Percentiles rank a stretch among this genome's conserved stretches.
These are phyloP conservation scores for Penelope pileata DNA, from an alignment of 2,113 vertebrate genomes.

Conservation along the genomic window DNA sequence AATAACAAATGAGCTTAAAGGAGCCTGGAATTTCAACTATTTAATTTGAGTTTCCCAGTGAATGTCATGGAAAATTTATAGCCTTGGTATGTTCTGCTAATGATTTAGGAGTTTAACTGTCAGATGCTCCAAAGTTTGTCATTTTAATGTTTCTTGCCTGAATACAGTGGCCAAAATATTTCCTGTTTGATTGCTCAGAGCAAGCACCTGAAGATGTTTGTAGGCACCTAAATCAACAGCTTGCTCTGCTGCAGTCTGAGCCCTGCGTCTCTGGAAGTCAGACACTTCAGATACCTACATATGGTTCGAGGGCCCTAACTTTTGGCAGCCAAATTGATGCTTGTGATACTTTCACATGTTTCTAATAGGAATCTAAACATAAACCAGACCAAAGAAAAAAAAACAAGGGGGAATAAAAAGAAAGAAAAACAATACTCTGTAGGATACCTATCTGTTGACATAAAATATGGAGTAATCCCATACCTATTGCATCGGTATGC, in stretches of 20 bases:
- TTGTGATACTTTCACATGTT: constrained; percentile 28
- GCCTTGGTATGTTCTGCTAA: neutral
- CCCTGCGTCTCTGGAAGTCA: neutral
- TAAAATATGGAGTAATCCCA: constrained; percentile 23
- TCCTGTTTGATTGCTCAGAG: neutral
- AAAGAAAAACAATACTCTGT: constrained; percentile 6
- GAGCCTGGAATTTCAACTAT: constrained; percentile 13
- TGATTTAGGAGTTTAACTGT: neutral
- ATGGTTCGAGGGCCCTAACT: neutral
- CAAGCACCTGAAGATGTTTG: neutral
- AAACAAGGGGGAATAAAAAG: neutral
- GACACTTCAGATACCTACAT: neutral
- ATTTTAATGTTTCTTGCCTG: neutral
- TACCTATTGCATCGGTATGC: neutral
- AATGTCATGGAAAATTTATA: neutral
- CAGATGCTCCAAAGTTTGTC: neutral
- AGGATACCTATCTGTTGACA: constrained; percentile 38
- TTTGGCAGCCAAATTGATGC: constrained; percentile 5
- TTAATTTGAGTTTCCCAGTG: neutral
- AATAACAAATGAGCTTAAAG: neutral
- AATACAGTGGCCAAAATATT: neutral
- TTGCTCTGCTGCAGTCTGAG: neutral
- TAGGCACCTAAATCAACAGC: neutral
- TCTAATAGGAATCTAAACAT: constrained; percentile 48
- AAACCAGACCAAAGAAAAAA: constrained; percentile 21